Evolutionary conservation across 2,888 invertebrate genomes (phyloP).

Genomic region (Rhimphoctona megacephalus): DNA sequence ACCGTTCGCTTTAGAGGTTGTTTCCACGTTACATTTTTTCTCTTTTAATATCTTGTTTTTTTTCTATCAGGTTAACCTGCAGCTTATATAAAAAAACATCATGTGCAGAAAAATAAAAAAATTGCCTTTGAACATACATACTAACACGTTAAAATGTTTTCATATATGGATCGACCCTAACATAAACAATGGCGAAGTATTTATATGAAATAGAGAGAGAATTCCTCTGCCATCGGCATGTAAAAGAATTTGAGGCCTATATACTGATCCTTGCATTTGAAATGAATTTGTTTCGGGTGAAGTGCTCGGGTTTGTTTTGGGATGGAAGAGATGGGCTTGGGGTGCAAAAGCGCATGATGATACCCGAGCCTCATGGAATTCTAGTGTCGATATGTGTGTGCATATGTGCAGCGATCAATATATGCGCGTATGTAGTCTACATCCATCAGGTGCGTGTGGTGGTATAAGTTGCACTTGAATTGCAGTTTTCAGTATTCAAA

Average conservation of each 20-base stretch:
- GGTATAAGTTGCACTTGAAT: slow-evolving; percentile 18
- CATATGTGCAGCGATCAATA: not conserved
- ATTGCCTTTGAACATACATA: not conserved
- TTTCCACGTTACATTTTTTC: not conserved
- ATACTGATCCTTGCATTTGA: not conserved
- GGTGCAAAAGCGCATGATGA: slow-evolving; percentile 18
- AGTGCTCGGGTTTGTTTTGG: slow-evolving; percentile 17
- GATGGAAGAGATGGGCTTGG: not conserved
- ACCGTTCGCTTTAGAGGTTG: not conserved
- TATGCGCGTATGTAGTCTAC: not conserved
- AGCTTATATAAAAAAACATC: not conserved
- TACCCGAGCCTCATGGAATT: slow-evolving; percentile 3
- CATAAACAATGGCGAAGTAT: not conserved
- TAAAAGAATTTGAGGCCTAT: not conserved
- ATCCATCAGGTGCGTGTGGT: slow-evolving; percentile 4
- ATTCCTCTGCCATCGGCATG: not conserved
- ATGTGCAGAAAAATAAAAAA: not conserved
- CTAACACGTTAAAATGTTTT: not conserved
- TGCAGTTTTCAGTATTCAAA: slow-evolving; percentile 19
- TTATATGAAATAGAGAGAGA: slow-evolving; percentile 13
- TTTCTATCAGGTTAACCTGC: not conserved
- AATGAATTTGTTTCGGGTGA: slow-evolving; percentile 14
- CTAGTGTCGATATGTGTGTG: not conserved
- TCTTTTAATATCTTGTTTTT: not conserved
- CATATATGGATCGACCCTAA: not conserved